Evolutionary conservation across 2,888 invertebrate species (phyloP).

Genomic region (Latrodectus hesperus): DNA sequence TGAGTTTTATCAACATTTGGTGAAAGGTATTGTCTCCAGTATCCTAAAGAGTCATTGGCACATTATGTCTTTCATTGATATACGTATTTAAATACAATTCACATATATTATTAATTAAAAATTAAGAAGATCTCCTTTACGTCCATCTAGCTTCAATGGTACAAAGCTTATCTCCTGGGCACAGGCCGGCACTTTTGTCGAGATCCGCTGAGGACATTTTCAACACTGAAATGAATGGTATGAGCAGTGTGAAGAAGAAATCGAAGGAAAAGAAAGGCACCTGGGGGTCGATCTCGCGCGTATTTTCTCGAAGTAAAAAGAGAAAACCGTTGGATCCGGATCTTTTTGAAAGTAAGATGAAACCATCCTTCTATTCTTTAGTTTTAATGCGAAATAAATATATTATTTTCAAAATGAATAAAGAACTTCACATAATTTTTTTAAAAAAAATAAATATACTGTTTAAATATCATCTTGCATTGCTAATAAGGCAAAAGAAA

Average conservation of each 20-base stretch:
- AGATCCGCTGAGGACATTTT: constrained; percentile 87
- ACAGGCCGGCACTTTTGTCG: constrained; percentile 67
- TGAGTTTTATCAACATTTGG: neutral
- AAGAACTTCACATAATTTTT: too few relatives aligned
- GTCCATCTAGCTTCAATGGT: constrained; percentile 6
- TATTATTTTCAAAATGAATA: neutral
- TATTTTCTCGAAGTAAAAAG: constrained; percentile 84
- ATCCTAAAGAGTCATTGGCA: too few relatives aligned
- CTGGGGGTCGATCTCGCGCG: constrained; percentile 93
- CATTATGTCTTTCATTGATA: too few relatives aligned
- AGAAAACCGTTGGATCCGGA: constrained; percentile 61
- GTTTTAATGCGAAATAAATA: neutral
- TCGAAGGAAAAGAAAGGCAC: constrained; percentile 82
- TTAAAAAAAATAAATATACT: too few relatives aligned
- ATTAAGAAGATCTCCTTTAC: neutral
- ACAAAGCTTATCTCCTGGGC: constrained; percentile 33
- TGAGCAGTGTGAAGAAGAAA: constrained; percentile 73
- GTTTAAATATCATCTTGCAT: too few relatives aligned
- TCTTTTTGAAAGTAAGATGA: constrained; percentile 54
- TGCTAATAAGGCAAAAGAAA: too few relatives aligned
- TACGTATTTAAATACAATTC: too few relatives aligned
- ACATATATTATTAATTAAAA: too few relatives aligned
- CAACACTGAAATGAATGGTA: constrained; percentile 74
- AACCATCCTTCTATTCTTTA: neutral
- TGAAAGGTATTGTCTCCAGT: too few relatives aligned